Evolutionary conservation across 2,888 invertebrate genomes (phyloP), one percentile per base, ranked within the genome.

Genomic region (Sinohyriopsis cumingii): DNA sequence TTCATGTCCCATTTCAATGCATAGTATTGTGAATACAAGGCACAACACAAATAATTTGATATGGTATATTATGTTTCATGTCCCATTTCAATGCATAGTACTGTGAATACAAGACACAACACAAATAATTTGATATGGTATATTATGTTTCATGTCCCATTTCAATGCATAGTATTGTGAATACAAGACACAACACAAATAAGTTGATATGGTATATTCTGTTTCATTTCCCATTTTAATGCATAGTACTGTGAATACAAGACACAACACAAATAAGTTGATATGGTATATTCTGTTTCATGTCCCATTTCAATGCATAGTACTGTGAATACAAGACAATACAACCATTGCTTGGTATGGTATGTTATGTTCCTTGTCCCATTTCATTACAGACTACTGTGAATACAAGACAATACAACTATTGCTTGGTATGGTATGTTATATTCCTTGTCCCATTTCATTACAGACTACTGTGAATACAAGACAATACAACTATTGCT

Each of bases 11-110:
- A 55, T 61, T 57, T 66, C 28, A 54, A 65, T 65, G 15, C 57
- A 73, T 69, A 70, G 55, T 70, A 63, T 33, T 72, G 82, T 19
- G 18, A 22, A 24, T 20, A 20, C 56, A 19, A 56, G 19, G 79
- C n/a, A n/a, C 56, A 19, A n/a, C 3, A n/a, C 56, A n/a, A 20
- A 56, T 3, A 3, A n/a, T 55, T 56, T 2, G 4, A 3, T 3
- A 56, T 19, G n/a, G 22, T 56, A 55, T 65, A 4, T 15, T 65
- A 6, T 28, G 53, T 19, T 15, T n/a, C 19, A 24, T 65, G 18
- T 61, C 15, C 18, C n/a, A 55, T 61, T 57, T 63, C 28, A 54
- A 65, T 65, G 15, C 55, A 73, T 69, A 70, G 55, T 70, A 63
- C 53, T 72, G 25, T 25, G 25, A 25, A 25, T 25, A 25, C 28